Conservation (phyloP, 1,140 invertebrate species). For the Fopius arisanus region DNA sequence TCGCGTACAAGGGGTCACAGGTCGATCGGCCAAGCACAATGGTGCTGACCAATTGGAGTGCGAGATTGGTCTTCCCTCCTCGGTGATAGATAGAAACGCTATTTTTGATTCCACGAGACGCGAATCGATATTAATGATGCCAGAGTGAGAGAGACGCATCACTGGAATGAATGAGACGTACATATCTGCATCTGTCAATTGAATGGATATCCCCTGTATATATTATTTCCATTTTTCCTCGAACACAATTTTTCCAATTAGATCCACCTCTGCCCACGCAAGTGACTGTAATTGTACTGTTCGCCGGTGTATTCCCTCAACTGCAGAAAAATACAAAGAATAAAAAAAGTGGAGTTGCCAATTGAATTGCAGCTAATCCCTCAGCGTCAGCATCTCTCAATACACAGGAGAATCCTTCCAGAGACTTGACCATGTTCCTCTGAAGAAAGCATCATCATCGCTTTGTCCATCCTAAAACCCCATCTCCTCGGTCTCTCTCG, state of each 20-base stretch:
- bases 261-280: background rate
- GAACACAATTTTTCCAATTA: background rate
- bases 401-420: background rate
- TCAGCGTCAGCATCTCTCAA: background rate
- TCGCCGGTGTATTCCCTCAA: background rate
- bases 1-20: background rate
- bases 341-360: background rate
- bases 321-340: background rate
- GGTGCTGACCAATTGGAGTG: background rate
- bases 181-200: background rate
- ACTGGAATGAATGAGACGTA: background rate
- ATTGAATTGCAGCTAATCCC: background rate
- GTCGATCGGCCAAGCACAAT: constrained; percentile 3
- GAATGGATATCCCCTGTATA: background rate
- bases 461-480: constrained; percentile 21
- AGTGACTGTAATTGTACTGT: background rate
- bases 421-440: background rate
- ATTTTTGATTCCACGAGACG: background rate
- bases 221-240: background rate
- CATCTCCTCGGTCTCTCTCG: background rate
- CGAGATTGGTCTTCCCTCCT: background rate
- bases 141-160: background rate
- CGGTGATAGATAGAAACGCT: background rate
- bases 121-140: background rate
- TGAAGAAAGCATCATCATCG: background rate